These are phyloP conservation scores for Aplysia californica DNA, from an alignment of 1,140 invertebrate genomes.

Conservation along the genomic window DNA sequence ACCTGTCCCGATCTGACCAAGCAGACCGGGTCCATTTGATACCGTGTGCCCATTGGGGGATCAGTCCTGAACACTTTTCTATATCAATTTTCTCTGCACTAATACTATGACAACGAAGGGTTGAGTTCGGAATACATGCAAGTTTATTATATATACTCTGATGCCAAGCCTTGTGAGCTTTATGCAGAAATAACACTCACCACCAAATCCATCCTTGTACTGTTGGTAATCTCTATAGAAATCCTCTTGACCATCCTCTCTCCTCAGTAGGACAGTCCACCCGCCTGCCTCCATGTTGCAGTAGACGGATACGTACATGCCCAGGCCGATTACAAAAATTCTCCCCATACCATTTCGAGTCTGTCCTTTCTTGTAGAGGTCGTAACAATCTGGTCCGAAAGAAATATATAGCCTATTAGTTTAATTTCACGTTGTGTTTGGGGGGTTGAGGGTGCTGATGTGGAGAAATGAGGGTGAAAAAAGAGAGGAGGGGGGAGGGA, in stretches of 20 bases:
- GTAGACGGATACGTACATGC: conserved; percentile 69
- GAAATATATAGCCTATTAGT: too few species aligned
- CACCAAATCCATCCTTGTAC: conserved; percentile 95
- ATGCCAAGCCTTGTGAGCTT: too few species aligned
- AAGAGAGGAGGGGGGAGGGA: too few species aligned
- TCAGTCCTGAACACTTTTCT: background rate
- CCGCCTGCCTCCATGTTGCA: conserved; percentile 85
- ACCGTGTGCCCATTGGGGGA: background rate
- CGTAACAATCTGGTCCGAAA: conserved; percentile 61
- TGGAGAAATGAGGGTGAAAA: too few species aligned
- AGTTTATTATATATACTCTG: too few species aligned
- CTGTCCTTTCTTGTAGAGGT: conserved; percentile 47
- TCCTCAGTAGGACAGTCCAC: conserved; percentile 86
- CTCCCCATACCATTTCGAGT: conserved; percentile 47
- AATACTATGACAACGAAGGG: background rate
- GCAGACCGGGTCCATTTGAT: too few species aligned
- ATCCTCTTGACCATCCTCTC: conserved; percentile 81
- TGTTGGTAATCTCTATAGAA: conserved; percentile 94
- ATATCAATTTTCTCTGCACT: background rate
- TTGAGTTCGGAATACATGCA: too few species aligned
- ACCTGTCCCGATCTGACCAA: too few species aligned
- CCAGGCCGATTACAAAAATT: conserved; percentile 45
- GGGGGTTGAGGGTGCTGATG: too few species aligned
- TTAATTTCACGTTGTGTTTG: too few species aligned
- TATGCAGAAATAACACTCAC: too few species aligned